phyloP scores from a whole-genome alignment of 2,888 invertebrate genomes.

The Xylota sylvarum region DNA sequence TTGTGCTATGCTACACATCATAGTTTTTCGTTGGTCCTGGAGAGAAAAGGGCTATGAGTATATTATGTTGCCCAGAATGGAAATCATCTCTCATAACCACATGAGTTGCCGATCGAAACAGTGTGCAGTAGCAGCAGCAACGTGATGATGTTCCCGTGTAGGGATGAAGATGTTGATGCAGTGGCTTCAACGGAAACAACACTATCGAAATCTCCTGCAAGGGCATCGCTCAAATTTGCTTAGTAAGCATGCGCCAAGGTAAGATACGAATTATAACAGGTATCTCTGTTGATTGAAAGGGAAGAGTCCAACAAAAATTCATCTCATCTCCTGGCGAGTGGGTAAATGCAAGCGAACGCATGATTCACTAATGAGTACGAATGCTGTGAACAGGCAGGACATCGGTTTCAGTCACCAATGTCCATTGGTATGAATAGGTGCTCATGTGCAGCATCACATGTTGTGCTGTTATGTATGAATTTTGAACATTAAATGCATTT shows the following conservation, averaged over 20 bases:
- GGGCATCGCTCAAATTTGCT: constrained; percentile 67
- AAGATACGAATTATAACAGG: constrained; percentile 62
- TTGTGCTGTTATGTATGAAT: no score
- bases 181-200: constrained; percentile 64
- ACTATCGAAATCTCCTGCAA: constrained; percentile 71
- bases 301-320: constrained; percentile 41
- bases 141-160: constrained; percentile 43
- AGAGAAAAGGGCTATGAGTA: constrained; percentile 69
- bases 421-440: background rate
- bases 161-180: constrained; percentile 69
- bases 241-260: constrained; percentile 72
- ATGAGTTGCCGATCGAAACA: constrained; percentile 69
- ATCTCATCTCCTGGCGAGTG: constrained; percentile 31
- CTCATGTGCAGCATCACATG: background rate
- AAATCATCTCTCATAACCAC: constrained; percentile 76
- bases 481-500: background rate
- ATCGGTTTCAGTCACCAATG: constrained; percentile 1
- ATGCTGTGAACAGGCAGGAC: constrained; percentile 7
- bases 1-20: constrained; percentile 54
- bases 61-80: constrained; percentile 70
- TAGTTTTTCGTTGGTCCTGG: constrained; percentile 62
- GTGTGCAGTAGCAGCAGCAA: constrained; percentile 58
- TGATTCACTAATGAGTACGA: constrained; percentile 24
- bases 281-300: constrained; percentile 59
- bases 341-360: constrained; percentile 16